Conservation (phyloP, 2,113 vertebrate species). For the Stegostoma tigrinum region DNA sequence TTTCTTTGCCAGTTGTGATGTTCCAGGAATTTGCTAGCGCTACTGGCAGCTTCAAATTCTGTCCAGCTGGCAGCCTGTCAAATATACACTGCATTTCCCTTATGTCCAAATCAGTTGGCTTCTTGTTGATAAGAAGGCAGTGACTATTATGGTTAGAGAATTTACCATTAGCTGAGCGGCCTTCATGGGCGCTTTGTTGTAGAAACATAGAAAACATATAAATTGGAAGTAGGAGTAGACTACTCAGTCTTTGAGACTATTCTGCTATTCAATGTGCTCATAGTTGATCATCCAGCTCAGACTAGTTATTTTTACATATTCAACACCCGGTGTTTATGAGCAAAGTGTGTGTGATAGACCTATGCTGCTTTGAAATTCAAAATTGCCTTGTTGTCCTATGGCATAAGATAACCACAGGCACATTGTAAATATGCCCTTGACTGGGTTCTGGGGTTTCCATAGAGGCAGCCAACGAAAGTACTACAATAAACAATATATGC, state of each 20-base stretch:
- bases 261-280: no score
- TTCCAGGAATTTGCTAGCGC: neutral
- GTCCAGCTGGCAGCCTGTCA: neutral
- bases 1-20: conserved; percentile 11
- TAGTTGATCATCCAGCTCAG: no score
- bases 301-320: no score
- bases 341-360: neutral
- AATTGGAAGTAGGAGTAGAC: no score
- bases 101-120: neutral
- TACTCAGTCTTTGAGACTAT: no score
- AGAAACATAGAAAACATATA: no score
- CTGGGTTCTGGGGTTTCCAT: neutral
- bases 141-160: neutral
- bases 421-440: neutral
- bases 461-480: neutral
- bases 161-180: neutral
- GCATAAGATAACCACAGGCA: neutral
- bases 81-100: neutral
- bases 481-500: no score
- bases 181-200: neutral
- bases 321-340: neutral
- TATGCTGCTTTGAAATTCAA: neutral
- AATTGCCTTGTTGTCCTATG: neutral
- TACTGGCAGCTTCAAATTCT: neutral
- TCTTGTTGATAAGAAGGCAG: neutral